phyloP scores from a whole-genome alignment of 1,140 invertebrate species.

The Cyclina sinensis region DNA sequence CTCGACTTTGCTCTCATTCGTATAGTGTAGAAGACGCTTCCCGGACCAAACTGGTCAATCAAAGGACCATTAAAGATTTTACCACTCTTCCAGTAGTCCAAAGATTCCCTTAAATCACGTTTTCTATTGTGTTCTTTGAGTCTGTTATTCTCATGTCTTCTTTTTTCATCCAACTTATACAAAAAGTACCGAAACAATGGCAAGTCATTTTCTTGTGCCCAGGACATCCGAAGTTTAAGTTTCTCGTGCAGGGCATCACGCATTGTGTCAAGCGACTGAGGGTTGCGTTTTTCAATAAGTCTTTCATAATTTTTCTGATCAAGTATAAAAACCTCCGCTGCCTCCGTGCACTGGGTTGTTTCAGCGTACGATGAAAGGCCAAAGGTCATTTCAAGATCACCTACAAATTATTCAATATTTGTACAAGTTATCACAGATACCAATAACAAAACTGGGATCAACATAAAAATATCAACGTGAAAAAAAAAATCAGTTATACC shows the following conservation, averaged over 20 bases:
- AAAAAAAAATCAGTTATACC: too few species aligned
- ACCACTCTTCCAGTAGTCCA: slow-evolving; percentile 66
- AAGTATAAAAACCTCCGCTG: slow-evolving; percentile 80
- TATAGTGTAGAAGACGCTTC: slow-evolving; percentile 84
- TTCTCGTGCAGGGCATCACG: slow-evolving; percentile 77
- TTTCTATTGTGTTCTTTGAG: slow-evolving; percentile 37
- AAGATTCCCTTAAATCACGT: slow-evolving; percentile 25
- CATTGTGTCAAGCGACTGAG: slow-evolving; percentile 80
- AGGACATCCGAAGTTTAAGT: slow-evolving; percentile 74
- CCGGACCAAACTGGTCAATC: slow-evolving; percentile 82
- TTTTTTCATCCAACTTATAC: slow-evolving; percentile 77
- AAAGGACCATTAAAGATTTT: slow-evolving; percentile 78
- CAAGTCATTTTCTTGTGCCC: slow-evolving; percentile 68
- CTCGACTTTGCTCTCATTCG: slow-evolving; percentile 78
- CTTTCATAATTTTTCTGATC: slow-evolving; percentile 84
- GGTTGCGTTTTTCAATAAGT: slow-evolving; percentile 82
- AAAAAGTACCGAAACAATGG: slow-evolving; percentile 75
- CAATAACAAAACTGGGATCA: too few species aligned
- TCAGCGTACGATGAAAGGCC: slow-evolving; percentile 80
- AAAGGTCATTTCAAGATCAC: slow-evolving; percentile 83
- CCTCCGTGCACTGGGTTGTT: slow-evolving; percentile 80
- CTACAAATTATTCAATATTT: too few species aligned
- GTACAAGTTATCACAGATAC: too few species aligned
- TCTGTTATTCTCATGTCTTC: slow-evolving; percentile 57
- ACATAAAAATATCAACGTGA: too few species aligned